Base-by-base conservation (phyloP, 37 sponge, comb jelly and placozoan genomes). In the Mnemiopsis leidyi region DNA sequence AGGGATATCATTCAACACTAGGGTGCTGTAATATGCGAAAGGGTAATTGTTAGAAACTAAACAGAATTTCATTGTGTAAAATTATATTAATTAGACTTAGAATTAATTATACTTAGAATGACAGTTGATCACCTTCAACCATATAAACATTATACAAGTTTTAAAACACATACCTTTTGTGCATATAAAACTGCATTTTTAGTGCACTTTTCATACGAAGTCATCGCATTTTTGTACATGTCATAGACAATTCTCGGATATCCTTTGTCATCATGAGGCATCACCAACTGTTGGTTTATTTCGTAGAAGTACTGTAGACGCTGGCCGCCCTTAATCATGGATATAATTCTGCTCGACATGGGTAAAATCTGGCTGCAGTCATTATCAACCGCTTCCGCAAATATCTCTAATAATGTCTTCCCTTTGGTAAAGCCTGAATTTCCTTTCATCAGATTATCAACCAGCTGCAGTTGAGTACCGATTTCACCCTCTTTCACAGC, bases 361-460 rank as follows among this genome's bases (percentile, higher is more conserved):
- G 18, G 18, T 9, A 77, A 36, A 18, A 77, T 77, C 79, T 77
- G 30, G 35, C 35, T 33, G 79, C 79, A 77, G 36, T 77, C 79
- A 32, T 77, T 77, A 21, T 77, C 7, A 2, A 34, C 35, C 16
- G 32, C 16, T 34, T 77, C 36, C 35, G 9, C 18, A 20, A 31
- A 32, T 1, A 48, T 48, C 25, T 71, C 73, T 30, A 71, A 18
- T 3, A 71, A 18, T 29, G 73, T 71, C 26, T 71, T 71, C 23
- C 73, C 73, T 5, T 71, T 71, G 61, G 61, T 48, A 48, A 48
- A 48, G 61, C 5, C 9, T 18, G 5, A 13, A 18, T 48, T 13
- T 18, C 61, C 13, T 5, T 48, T 5, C 13, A 48, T 5, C 13
- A 18, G 9, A 13, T 13, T 48, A 18, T 13, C 61, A 5, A 18